Evolutionary conservation across 1,140 invertebrate species (phyloP), one percentile per base, ranked within the genome.

Genomic region (Zaprionus vittiger): DNA sequence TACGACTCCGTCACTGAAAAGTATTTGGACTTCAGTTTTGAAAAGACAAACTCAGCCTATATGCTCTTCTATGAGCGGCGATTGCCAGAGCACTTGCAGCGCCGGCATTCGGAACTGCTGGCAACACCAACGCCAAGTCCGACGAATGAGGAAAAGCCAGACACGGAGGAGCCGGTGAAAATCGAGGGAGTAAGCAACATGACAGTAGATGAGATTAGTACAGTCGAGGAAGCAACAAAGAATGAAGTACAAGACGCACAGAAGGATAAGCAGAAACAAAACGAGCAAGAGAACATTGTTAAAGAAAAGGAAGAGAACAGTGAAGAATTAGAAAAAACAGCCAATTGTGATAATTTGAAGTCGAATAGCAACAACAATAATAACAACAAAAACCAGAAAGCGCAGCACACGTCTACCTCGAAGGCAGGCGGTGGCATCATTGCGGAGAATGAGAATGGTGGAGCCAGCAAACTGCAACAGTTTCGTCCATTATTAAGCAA

Each of bases 11-110:
- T 98, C 2, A 98, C 97, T 1, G 98, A 99, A 81, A 99, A 99
- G 90, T 99, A 98, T 89, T 97, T 99, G 96, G 98, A 99, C 90
- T 98, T 99, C 84, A 98, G 97, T 79, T 98, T 98, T 93, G 98
- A 99, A 92, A 99, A 99, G 94, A 99, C 98, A 1, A 99, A 99
- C 92, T 98, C 97, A 91, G 98, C 98, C 1, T 99, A 99, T 87
- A 99, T 99, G 98, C 92, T 99, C 55, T 99, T 99, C 92, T 99
- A 99, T 92, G 97, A 99, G 93, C 95, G 96, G 75, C 91, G 92
- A 9, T 63, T 91, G 31, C 89, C 92, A 20, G 89, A 92, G 57
- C 91, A 92, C 38, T 64, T 92, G 57, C 86, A 92, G 59, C 83
- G 91, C 1, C 77, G 85, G 5, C 91, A 92, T 61, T 82, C 86